Evolutionary conservation across 2,113 vertebrate species (phyloP).

Genomic region (Anarhynchus alexandrinus): DNA sequence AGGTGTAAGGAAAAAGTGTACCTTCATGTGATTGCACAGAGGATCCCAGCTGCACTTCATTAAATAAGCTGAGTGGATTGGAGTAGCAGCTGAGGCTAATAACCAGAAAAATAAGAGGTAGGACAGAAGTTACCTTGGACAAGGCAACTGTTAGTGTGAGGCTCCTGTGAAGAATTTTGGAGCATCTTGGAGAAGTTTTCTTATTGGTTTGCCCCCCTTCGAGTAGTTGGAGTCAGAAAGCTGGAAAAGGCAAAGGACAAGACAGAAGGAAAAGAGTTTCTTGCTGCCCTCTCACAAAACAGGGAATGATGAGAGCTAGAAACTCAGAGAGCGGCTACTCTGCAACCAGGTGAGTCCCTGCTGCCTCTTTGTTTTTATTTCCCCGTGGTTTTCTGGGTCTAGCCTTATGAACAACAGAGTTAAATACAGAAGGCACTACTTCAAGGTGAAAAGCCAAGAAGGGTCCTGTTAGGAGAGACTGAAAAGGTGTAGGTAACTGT

Average conservation of each 20-base stretch:
- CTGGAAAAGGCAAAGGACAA: not conserved
- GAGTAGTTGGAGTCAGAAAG: not conserved
- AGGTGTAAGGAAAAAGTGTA: not conserved
- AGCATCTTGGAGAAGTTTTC: not conserved
- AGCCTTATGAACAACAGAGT: not conserved
- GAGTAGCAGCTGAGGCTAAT: not conserved
- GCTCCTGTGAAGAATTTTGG: not conserved
- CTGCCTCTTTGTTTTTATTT: not conserved
- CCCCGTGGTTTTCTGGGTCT: not conserved
- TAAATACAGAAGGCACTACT: not conserved
- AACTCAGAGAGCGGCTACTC: not conserved
- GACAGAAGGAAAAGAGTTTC: not conserved
- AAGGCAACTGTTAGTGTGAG: not conserved
- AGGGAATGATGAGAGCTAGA: not conserved
- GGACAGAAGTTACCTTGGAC: not conserved
- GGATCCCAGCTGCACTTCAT: not conserved
- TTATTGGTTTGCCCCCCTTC: not conserved
- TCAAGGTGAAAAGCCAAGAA: not conserved
- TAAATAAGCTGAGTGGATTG: not conserved
- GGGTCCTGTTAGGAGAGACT: not conserved
- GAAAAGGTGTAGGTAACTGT: not conserved
- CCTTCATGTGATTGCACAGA: not conserved
- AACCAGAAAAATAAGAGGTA: not conserved
- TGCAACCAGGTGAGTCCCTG: slow-evolving; percentile 3
- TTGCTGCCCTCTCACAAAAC: not conserved